Base-by-base conservation (phyloP, 2,888 invertebrate genomes). In the Teinopalpus imperialis region DNA sequence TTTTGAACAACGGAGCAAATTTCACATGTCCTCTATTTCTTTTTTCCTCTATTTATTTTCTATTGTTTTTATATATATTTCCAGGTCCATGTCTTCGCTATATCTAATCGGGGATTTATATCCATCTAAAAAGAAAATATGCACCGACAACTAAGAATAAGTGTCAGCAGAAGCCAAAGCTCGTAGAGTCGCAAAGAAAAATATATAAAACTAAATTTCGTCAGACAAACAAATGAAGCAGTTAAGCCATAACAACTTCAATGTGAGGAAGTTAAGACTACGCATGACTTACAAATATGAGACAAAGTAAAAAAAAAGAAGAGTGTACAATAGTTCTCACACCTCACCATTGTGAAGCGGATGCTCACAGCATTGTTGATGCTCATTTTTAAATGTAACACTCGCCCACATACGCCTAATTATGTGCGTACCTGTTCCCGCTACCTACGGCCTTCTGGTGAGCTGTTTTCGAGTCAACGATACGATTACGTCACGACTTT, bases 261-360 rank as follows among this genome's bases (percentile, higher is more conserved):
- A 36, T 35, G 36, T 1, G 34, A 32, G 30, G 40, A 39, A 40
- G 30, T 43, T 35, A 35, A 39, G 20, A 29, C 37, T 32, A 31
- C 35, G 20, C 37, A 37, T 26, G 37, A 39, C 39, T 21, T 9
- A 39, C 44, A 41, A 29, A 45, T 24, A 36, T n/a, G 40, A 20
- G 26, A 13, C 32, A 36, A n/a, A n/a, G 7, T 8, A 8, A 3
- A 26, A 31, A 43, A 37, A 43, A 32, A 50, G 46, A 32, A 52
- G 54, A 61, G 61, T 49, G 62, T 68, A 83, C 81, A 83, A 83
- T 81, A 61, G 73, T 76, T 70, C 67, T 77, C 75, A 78, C 83
- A 82, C 82, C 74, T 79, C 69, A 48, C 63, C 57, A 58, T 69
- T 63, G 72, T 70, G 48, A 60, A 67, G 75, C 81, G 81, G 83